Evolutionary conservation across 2,888 invertebrate genomes (phyloP), one percentile per base, ranked within the genome.

Genomic region (Glyphotaelius pellucidus): DNA sequence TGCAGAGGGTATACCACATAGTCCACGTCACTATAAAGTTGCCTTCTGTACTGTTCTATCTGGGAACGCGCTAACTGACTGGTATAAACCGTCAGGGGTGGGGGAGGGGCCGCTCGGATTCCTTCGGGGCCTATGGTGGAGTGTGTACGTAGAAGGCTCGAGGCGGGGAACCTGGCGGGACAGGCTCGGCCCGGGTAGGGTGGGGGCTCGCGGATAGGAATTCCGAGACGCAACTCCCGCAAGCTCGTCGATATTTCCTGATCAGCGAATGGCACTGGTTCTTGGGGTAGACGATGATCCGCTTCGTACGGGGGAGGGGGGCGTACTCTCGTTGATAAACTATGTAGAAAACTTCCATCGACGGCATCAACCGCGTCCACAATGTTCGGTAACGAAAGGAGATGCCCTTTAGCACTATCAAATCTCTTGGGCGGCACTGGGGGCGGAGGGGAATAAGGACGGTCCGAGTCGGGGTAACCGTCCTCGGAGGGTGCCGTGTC

Each of bases 1-100:
- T 98, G 98, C 93, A 98, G 95, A 0, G 98, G 98, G 94, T 98
- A 99, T 95, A 98, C 98, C 12, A 99, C 98, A 94, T 98, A 99
- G 95, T 99, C 98, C 4, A 98, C 98, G 94, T 99, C 98, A 93
- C 98, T 98, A 94, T 98, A 98, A 91, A 99, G 96, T 94, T 98
- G 98, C 94, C 98, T 98, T 94, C 98, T 98, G 94, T 98, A 99
- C 94, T 98, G 97, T 93, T 98, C 98, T 93, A 98, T 97, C 94
- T 98, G 98, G 38, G 97, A 97, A 31, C 97, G 96, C 0, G 97
- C 97, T 84, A 98, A 95, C 94, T 97, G 97, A 94, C 97, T 97
- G 79, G 97, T 97, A 94, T 97, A 97, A 1, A 97, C 97, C 0
- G 98, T 98, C 0, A 98, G 97, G 5, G 98, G 96, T 83, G 97